Conservation (phyloP, 2,888 invertebrate genomes). For the Campoplex capitator region DNA sequence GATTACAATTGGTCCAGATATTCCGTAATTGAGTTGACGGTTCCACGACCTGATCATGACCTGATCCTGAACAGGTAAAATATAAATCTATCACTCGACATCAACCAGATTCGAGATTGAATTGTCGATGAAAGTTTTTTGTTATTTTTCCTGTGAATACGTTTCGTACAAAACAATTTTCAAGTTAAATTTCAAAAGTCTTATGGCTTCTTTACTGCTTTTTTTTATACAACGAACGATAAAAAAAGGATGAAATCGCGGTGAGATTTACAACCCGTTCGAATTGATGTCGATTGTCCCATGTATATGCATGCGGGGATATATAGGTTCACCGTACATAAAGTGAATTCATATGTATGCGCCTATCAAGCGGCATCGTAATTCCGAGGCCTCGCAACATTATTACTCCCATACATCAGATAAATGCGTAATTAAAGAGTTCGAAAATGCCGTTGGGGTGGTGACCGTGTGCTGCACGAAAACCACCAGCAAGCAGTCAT, state of each 20-base stretch:
- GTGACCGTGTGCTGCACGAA: conserved; percentile 18
- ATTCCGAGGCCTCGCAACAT: conserved; percentile 76
- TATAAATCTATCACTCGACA: too few species aligned
- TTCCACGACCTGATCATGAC: too few species aligned
- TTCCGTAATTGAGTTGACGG: background rate
- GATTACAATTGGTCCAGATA: background rate
- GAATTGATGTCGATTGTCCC: background rate
- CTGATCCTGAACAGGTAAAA: background rate
- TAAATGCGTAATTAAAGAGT: conserved; percentile 81
- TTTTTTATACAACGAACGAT: background rate
- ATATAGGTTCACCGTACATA: background rate
- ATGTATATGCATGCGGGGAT: background rate
- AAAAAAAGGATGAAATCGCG: background rate
- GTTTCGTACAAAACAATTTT: background rate
- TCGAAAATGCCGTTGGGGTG: conserved; percentile 33
- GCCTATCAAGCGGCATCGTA: conserved; percentile 68
- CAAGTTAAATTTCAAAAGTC: background rate
- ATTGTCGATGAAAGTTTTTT: too few species aligned
- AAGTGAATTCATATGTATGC: background rate
- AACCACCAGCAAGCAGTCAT: conserved; percentile 24
- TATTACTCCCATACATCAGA: conserved; percentile 79
- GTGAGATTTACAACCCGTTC: background rate
- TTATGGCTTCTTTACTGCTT: background rate
- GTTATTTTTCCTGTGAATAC: too few species aligned
- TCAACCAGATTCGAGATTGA: too few species aligned